A percentile compares a stretch with the other conserved stretches of the same genome.
phyloP scores from a whole-genome alignment of 2,888 invertebrate species.

The Agrotis clavis region DNA sequence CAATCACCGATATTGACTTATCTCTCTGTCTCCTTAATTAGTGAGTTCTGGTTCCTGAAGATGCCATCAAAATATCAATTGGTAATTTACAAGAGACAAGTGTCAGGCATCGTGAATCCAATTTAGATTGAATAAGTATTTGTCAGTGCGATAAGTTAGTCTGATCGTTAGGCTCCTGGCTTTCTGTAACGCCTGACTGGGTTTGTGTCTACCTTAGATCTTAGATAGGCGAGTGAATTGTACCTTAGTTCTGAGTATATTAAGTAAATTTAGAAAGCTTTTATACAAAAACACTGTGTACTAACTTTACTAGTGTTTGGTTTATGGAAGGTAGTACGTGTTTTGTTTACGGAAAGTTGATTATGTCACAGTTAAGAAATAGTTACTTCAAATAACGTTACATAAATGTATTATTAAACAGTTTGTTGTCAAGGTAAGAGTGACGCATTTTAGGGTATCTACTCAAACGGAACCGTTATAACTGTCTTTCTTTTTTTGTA shows the following conservation, averaged over 20 bases:
- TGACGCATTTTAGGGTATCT: conserved; percentile 15
- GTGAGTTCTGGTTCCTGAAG: not conserved
- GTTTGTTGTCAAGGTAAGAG: conserved; percentile 17
- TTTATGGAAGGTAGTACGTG: not conserved
- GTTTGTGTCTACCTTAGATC: conserved; percentile 9
- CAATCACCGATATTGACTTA: not conserved
- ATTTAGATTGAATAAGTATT: conserved; percentile 9
- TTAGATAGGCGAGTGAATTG: not conserved
- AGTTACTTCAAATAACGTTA: conserved; percentile 27
- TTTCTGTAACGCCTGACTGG: conserved; percentile 1
- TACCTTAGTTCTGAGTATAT: too few relatives aligned
- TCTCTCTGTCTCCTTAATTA: not conserved
- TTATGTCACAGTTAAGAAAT: conserved; percentile 18
- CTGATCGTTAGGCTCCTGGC: not conserved
- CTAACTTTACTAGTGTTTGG: not conserved
- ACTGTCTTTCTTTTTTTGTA: conserved; percentile 20
- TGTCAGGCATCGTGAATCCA: not conserved
- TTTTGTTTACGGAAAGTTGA: conserved; percentile 10
- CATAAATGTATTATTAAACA: conserved; percentile 15
- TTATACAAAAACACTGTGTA: not conserved
- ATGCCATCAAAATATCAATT: not conserved
- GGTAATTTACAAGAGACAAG: conserved; percentile 7
- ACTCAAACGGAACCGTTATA: conserved; percentile 47
- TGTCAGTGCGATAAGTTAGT: not conserved
- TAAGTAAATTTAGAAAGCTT: too few relatives aligned